Conservation (phyloP, 2,797 vertebrate species). For the Acipenser ruthenus region DNA sequence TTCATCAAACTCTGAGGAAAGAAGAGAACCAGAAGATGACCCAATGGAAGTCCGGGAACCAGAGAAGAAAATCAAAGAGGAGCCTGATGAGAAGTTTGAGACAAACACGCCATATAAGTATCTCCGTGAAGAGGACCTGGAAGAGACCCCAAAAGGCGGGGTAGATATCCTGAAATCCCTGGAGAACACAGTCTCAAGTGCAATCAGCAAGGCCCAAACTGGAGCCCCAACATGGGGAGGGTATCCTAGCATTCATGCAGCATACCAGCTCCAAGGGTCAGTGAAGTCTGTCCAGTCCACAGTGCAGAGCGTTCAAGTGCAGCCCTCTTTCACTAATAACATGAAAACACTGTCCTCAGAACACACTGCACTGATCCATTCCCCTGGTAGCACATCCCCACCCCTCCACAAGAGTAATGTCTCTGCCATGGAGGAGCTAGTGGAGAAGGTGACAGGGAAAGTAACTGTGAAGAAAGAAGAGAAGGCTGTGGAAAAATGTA, state of each 20-base stretch:
- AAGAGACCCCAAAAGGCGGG: conserved; percentile 84
- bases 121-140: conserved; percentile 90
- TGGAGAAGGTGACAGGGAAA: conserved; percentile 93
- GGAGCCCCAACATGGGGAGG: conserved; percentile 95
- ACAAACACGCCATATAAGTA: conserved; percentile 77
- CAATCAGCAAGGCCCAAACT: conserved; percentile 97
- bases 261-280: conserved; percentile 88
- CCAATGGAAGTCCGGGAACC: conserved; percentile 45
- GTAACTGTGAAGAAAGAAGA: conserved; percentile 77
- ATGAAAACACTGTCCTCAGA: conserved; percentile 69
- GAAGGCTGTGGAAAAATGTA: conserved; percentile 62
- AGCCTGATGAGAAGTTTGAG: conserved; percentile 61
- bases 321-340: conserved; percentile 69
- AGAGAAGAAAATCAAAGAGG: conserved; percentile 85
- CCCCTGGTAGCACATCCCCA: conserved; percentile 80
- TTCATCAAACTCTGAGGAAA: conserved; percentile 61
- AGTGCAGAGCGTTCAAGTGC: conserved; percentile 79
- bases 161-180: conserved; percentile 92
- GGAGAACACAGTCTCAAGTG: conserved; percentile 91
- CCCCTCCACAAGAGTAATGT: conserved; percentile 89
- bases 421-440: conserved; percentile 91
- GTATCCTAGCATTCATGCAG: conserved; percentile 95
- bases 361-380: conserved; percentile 66
- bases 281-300: conserved; percentile 66
- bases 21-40: conserved; percentile 66